phyloP scores from a whole-genome alignment of 2,888 invertebrate genomes.

The Eupithecia dodoneata region DNA sequence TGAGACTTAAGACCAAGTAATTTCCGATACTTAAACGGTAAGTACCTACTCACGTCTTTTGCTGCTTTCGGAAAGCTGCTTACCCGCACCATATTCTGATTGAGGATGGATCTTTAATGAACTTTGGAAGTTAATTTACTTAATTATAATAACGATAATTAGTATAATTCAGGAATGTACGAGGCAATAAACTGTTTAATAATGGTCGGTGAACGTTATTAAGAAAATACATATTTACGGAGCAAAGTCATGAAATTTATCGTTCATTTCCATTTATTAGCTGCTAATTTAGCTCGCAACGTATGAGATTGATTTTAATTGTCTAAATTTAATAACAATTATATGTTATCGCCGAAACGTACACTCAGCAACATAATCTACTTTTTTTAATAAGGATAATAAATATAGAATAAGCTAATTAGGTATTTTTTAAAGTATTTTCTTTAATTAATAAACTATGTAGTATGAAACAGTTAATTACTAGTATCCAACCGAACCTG shows the following conservation, averaged over 20 bases:
- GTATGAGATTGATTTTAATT: constrained; percentile 40
- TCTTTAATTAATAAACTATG: too few relatives aligned
- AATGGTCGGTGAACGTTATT: constrained; percentile 14
- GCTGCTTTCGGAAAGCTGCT: neutral
- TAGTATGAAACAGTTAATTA: too few relatives aligned
- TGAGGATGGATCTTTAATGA: neutral
- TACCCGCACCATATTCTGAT: neutral
- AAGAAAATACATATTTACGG: constrained; percentile 30
- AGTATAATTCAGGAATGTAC: constrained; percentile 19
- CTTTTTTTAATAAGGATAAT: too few relatives aligned
- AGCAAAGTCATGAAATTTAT: constrained; percentile 36
- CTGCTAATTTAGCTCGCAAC: constrained; percentile 37
- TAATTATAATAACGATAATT: constrained; percentile 4
- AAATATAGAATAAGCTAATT: too few relatives aligned
- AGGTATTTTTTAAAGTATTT: too few relatives aligned
- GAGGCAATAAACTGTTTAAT: constrained; percentile 20
- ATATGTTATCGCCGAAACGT: neutral
- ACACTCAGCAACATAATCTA: neutral
- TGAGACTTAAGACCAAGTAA: neutral
- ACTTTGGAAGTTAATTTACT: neutral
- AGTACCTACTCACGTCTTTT: constrained; percentile 2
- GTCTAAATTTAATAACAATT: constrained; percentile 25
- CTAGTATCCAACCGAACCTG: too few relatives aligned
- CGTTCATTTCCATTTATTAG: constrained; percentile 37
- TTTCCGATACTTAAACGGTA: neutral